Evolutionary conservation across 1,140 invertebrate species (phyloP).

Genomic region (Drosophila leontia): DNA sequence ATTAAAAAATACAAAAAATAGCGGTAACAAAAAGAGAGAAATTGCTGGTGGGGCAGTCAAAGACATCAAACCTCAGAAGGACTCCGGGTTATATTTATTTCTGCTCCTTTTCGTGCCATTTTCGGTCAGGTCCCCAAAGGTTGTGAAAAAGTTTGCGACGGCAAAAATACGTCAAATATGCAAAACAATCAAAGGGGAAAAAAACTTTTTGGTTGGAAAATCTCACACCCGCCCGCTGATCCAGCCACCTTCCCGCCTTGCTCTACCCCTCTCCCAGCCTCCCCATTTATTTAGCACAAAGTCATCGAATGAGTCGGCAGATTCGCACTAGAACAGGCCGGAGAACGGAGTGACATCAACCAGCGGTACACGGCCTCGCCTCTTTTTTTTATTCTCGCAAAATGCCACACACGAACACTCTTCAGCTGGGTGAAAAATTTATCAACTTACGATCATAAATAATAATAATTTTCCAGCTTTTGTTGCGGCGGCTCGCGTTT

Average conservation of each 20-base stretch:
- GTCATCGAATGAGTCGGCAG: conserved; percentile 47
- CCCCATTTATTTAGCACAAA: conserved; percentile 35
- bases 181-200: conserved; percentile 46
- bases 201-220: conserved; percentile 30
- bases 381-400: conserved; percentile 3
- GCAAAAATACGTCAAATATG: conserved; percentile 55
- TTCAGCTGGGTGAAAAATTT: conserved; percentile 65
- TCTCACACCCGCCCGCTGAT: conserved; percentile 16
- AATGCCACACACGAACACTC: conserved; percentile 81
- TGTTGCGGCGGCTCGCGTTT: conserved; percentile 71
- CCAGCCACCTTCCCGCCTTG: not conserved
- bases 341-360: conserved; percentile 39
- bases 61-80: conserved; percentile 53
- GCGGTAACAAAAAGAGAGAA: conserved; percentile 12
- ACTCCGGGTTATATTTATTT: conserved; percentile 28
- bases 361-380: conserved; percentile 9
- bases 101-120: conserved; percentile 19
- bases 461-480: conserved; percentile 80
- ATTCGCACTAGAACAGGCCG: conserved; percentile 35
- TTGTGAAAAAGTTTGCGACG: conserved; percentile 41
- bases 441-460: conserved; percentile 83
- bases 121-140: conserved; percentile 39
- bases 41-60: conserved; percentile 23
- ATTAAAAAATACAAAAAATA: conserved; percentile 58
- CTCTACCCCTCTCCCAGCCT: not conserved